Evolutionary conservation across 2,113 vertebrate species (phyloP), one percentile per base, ranked within the genome.

Genomic region (Oncorhynchus masou): DNA sequence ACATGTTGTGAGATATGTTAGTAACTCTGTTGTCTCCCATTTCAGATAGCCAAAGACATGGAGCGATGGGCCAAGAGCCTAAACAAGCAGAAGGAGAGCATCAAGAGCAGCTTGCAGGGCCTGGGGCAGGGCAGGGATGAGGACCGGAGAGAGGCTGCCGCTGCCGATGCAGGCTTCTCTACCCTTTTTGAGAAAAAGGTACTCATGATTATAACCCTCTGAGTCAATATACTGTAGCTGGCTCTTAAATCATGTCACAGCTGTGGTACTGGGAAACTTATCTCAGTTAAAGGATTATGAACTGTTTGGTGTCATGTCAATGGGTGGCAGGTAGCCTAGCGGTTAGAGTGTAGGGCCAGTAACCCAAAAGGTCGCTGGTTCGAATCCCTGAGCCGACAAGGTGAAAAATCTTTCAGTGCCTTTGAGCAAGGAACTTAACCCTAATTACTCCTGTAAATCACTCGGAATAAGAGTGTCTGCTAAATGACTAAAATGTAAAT

Each of bases 1-100:
- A 2, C 39, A 45, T 45, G 11, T 45, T 1, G 39, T 45, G 39
- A 45, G 39, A 9, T 45, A 45, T 45, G 39, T 45, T 45, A 45
- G 39, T 2, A 45, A 45, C 39, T 2, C 49, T 54, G 70, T 51
- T 57, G 19, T 29, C 22, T 66, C 12, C 64, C 22, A 13, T 77
- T 80, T 57, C 88, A 99, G 97, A 99, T 99, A n/a, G 96, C 96
- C 51, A 98, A 99, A 89, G 97, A 99, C 83, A 99, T 99, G 97
- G 96, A 97, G 64, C 96, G 97, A 51, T 99, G 97, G 97, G 96
- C 97, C 54, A 98, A 99, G 92, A 98, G 95, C 79, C 87, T 98
- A 79, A 99, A 99, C 85, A 98, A 97, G 80, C 96, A 97, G 86
- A 99, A 98, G 60, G 96, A 98, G 84, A 96, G 95, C 82, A 95